These are phyloP conservation scores for Lycocerus yunnanus DNA, from an alignment of 2,888 invertebrate species.

Conservation along the genomic window DNA sequence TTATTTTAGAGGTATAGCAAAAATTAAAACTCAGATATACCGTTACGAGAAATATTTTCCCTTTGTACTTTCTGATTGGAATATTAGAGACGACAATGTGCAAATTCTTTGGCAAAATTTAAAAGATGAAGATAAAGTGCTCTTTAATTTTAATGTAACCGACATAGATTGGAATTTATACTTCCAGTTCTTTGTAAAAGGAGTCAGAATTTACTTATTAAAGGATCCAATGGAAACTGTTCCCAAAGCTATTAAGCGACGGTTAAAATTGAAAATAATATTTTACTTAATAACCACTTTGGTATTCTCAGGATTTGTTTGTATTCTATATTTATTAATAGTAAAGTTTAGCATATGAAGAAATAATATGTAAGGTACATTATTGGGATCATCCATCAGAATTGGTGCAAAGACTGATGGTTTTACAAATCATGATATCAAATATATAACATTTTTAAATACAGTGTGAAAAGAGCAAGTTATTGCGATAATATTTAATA, in stretches of 20 bases:
- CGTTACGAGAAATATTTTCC: background rate
- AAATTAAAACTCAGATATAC: background rate
- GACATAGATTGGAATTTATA: background rate
- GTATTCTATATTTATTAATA: too few species aligned
- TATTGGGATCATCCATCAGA: too few species aligned
- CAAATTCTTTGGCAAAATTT: background rate
- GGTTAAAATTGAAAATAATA: background rate
- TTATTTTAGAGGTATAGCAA: background rate
- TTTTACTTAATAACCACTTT: background rate
- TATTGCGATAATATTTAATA: too few species aligned
- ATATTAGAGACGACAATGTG: background rate
- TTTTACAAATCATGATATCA: too few species aligned
- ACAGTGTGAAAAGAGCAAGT: too few species aligned
- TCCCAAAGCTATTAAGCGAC: background rate
- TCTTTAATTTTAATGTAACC: background rate
- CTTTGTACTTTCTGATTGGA: background rate
- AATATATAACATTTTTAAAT: too few species aligned
- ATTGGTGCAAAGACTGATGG: too few species aligned
- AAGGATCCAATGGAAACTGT: background rate
- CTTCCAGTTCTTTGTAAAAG: background rate
- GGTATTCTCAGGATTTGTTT: too few species aligned
- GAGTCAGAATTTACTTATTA: background rate
- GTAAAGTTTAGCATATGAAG: too few species aligned
- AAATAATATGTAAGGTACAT: too few species aligned
- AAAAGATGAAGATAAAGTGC: background rate